These are phyloP conservation scores for Bombus confusus DNA, from an alignment of 1,140 invertebrate genomes.

Conservation along the genomic window DNA sequence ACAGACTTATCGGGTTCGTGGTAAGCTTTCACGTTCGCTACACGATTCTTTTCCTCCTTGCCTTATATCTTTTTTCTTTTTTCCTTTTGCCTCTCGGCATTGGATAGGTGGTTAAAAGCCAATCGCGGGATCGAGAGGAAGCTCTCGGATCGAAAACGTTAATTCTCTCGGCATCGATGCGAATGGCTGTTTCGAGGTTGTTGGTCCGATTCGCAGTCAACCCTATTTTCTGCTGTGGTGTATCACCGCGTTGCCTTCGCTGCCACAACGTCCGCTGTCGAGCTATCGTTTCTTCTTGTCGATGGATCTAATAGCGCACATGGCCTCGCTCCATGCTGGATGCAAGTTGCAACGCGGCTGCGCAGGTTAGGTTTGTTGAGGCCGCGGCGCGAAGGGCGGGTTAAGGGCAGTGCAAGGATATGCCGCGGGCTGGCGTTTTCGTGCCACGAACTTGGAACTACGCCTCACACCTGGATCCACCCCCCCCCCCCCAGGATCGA, in stretches of 20 bases:
- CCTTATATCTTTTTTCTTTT: background rate
- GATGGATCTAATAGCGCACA: constrained; percentile 68
- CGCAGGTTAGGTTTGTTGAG: constrained; percentile 50
- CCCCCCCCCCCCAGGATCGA: background rate
- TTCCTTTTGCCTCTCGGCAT: background rate
- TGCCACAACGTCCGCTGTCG: background rate
- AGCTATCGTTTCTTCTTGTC: background rate
- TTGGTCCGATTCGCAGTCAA: background rate
- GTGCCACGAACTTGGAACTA: constrained; percentile 15
- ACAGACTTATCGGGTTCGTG: constrained; percentile 66
- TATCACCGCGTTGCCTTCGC: background rate
- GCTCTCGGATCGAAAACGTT: background rate
- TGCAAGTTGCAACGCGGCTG: constrained; percentile 68
- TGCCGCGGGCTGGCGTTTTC: constrained; percentile 4
- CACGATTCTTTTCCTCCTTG: constrained; percentile 12
- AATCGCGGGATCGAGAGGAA: background rate
- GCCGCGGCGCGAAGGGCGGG: constrained; percentile 37
- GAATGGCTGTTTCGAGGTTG: background rate
- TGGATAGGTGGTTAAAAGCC: background rate
- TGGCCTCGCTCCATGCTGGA: constrained; percentile 75
- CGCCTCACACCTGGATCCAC: background rate
- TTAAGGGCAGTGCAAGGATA: constrained; percentile 41
- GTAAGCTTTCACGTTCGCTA: constrained; percentile 62
- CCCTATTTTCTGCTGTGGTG: background rate
- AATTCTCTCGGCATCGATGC: background rate